phyloP scores from a whole-genome alignment of 2,113 vertebrate genomes.

The Phyllostomus hastatus region DNA sequence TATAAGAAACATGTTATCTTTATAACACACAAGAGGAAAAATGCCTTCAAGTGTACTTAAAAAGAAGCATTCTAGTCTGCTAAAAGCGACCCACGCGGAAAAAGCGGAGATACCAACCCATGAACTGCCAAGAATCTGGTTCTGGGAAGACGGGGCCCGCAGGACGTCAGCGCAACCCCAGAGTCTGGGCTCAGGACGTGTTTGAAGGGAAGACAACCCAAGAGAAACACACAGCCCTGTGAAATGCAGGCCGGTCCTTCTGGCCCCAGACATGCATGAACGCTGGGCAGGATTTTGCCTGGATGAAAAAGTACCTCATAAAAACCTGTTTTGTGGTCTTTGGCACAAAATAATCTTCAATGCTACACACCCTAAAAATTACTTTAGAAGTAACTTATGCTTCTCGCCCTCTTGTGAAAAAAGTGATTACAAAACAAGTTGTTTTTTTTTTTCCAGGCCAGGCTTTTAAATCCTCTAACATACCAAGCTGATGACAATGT shows the following conservation, averaged over 20 bases:
- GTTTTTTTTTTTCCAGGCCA: background rate
- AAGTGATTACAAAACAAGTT: background rate
- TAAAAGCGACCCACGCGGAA: background rate
- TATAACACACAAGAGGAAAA: background rate
- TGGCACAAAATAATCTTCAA: background rate
- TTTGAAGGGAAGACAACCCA: background rate
- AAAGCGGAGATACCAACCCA: background rate
- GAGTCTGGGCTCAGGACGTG: background rate
- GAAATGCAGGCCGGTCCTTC: background rate
- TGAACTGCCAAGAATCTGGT: background rate
- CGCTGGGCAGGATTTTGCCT: background rate
- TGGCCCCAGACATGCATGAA: background rate
- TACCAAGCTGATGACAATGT: background rate
- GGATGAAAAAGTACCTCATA: background rate
- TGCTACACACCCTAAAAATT: constrained; percentile 10
- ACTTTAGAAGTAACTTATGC: background rate
- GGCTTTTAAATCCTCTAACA: background rate
- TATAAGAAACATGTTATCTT: background rate
- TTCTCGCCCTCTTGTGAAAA: background rate
- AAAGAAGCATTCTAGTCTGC: background rate
- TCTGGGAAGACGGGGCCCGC: background rate
- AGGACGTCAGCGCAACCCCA: background rate
- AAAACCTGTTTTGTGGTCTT: background rate
- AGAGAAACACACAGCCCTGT: background rate
- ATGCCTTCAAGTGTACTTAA: background rate